Conservation (phyloP, 2,888 invertebrate species). For the Zootermopsis nevadensis region DNA sequence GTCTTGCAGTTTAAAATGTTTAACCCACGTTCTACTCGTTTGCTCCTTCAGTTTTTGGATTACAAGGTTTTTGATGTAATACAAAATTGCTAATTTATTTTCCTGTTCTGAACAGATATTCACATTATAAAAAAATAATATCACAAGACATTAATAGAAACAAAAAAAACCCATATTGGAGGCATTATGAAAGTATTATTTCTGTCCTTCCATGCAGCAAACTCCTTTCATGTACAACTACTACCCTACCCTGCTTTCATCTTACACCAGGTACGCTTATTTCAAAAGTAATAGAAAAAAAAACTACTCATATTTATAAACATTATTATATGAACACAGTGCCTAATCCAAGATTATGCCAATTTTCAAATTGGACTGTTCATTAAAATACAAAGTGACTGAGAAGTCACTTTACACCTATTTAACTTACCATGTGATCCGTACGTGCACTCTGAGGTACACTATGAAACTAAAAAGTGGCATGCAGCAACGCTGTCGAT, state of each 20-base stretch:
- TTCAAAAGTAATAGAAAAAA: neutral
- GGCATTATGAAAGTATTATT: neutral
- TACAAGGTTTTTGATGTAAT: neutral
- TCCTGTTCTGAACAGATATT: neutral
- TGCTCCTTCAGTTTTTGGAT: too few species aligned
- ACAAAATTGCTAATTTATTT: neutral
- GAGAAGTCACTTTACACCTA: too few species aligned
- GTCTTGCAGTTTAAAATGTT: too few species aligned
- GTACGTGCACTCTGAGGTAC: too few species aligned
- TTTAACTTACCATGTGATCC: too few species aligned
- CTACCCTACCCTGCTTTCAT: neutral
- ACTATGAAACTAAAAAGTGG: too few species aligned
- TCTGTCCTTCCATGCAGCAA: neutral
- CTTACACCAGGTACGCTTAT: neutral
- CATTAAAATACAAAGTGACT: too few species aligned
- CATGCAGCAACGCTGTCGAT: too few species aligned
- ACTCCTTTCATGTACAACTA: neutral
- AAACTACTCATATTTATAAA: neutral
- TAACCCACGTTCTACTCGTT: too few species aligned
- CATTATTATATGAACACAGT: neutral
- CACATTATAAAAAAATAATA: neutral
- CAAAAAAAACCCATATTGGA: neutral
- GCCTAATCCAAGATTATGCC: neutral
- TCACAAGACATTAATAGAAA: neutral
- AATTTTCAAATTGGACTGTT: neutral